Conservation (phyloP, 1,140 invertebrate genomes). For the Hylaeus volcanicus region DNA sequence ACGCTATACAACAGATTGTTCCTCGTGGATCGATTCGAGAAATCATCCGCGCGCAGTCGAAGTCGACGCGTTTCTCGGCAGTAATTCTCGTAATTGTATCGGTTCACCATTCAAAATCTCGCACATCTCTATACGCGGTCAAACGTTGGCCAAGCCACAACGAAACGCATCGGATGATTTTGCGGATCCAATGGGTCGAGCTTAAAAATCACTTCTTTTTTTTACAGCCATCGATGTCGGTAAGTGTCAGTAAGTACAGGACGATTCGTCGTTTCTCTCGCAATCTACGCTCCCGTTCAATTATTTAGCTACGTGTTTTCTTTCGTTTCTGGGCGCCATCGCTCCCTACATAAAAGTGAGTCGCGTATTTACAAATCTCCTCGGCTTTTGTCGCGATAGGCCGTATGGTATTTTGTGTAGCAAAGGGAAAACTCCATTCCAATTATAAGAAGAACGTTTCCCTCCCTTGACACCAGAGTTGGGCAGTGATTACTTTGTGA, state of each 20-base stretch:
- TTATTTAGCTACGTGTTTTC: constrained; percentile 4
- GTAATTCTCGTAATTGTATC: neutral
- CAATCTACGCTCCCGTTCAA: neutral
- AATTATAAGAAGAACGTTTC: neutral
- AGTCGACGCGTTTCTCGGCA: neutral
- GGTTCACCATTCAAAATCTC: neutral
- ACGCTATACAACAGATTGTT: constrained; percentile 65
- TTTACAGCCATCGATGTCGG: constrained; percentile 61
- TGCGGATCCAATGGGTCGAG: constrained; percentile 9
- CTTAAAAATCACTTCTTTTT: constrained; percentile 40
- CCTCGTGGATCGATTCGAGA: constrained; percentile 38
- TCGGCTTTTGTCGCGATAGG: constrained; percentile 37
- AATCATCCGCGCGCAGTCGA: constrained; percentile 17
- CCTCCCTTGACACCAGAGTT: too few species aligned
- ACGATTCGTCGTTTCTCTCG: constrained; percentile 32
- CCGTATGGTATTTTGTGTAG: constrained; percentile 32
- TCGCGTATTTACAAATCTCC: constrained; percentile 51
- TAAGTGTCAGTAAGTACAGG: constrained; percentile 68
- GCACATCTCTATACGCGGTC: neutral
- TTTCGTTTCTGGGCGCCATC: neutral
- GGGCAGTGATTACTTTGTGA: too few species aligned
- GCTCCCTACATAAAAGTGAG: constrained; percentile 16
- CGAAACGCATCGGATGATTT: constrained; percentile 16
- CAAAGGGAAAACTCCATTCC: neutral
- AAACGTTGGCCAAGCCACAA: neutral